A percentile compares a stretch with the other conserved stretches of the same genome.
Evolutionary conservation across 2,888 invertebrate genomes (phyloP).

Genomic region (Hofmannophila pseudospretella): DNA sequence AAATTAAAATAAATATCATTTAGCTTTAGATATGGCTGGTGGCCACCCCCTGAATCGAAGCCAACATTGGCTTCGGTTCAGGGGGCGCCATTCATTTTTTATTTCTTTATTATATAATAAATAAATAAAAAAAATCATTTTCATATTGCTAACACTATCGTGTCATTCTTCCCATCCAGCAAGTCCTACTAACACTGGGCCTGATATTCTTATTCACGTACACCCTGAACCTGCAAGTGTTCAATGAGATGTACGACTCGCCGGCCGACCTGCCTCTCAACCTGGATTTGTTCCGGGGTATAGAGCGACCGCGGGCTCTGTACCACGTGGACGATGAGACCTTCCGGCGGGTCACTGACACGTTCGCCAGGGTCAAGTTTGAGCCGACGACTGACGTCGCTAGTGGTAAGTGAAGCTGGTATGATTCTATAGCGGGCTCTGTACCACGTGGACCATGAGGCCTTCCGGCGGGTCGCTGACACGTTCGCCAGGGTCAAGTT

Average conservation of each 20-base stretch:
- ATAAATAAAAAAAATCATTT: too few species aligned
- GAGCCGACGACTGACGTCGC: slow-evolving; percentile 19
- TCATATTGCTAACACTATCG: too few species aligned
- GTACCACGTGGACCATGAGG: slow-evolving; percentile 15
- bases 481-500: slow-evolving; percentile 25
- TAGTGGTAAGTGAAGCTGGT: slow-evolving; percentile 24
- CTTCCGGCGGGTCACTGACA: slow-evolving; percentile 13
- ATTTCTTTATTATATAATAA: too few species aligned
- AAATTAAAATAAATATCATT: too few species aligned
- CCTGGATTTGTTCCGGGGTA: slow-evolving; percentile 31
- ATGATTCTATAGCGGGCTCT: slow-evolving; percentile 26
- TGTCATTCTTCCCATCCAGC: too few species aligned
- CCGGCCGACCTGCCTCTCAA: slow-evolving; percentile 19
- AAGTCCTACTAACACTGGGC: slow-evolving; percentile 40
- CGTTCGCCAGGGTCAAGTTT: slow-evolving; percentile 25
- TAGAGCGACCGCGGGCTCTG: slow-evolving; percentile 26
- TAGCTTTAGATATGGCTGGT: too few species aligned
- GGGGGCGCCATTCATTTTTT: too few species aligned
- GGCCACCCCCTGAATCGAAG: too few species aligned
- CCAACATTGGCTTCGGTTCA: too few species aligned
- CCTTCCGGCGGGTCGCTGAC: slow-evolving; percentile 13
- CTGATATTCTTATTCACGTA: slow-evolving; percentile 25
- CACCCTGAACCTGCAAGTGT: slow-evolving; percentile 11
- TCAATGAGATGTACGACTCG: accelerated
- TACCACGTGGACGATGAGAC: slow-evolving; percentile 15